Percentiles rank a stretch among this genome's conserved stretches.
These are phyloP conservation scores for Aporrectodea caliginosa DNA, from an alignment of 1,140 invertebrate genomes.

Conservation along the genomic window DNA sequence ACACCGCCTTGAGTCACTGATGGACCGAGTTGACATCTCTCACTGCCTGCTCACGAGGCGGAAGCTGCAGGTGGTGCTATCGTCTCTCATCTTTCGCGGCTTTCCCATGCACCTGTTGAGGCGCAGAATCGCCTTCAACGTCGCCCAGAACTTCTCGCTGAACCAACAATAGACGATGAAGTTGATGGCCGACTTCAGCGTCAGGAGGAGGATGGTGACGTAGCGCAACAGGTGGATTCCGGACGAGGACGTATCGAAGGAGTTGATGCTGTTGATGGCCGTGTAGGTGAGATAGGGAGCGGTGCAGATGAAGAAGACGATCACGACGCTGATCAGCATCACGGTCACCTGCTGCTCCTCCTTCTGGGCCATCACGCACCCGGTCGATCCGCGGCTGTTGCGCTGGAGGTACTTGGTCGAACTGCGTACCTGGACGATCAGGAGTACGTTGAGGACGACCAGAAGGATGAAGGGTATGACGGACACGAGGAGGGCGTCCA, in stretches of 20 bases:
- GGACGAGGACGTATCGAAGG: slow-evolving; percentile 49
- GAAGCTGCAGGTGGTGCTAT: background rate
- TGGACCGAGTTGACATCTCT: background rate
- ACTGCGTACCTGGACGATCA: slow-evolving; percentile 63
- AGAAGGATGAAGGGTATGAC: slow-evolving; percentile 66
- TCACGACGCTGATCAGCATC: slow-evolving; percentile 69
- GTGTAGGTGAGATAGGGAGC: slow-evolving; percentile 58
- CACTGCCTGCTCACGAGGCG: background rate
- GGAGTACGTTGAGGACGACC: slow-evolving; percentile 66
- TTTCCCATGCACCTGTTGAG: background rate
- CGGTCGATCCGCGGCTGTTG: slow-evolving; percentile 34
- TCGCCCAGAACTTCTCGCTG: slow-evolving; percentile 71
- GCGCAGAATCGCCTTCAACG: slow-evolving; percentile 66
- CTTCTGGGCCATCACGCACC: slow-evolving; percentile 59
- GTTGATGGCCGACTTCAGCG: slow-evolving; percentile 67
- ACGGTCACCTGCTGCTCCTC: slow-evolving; percentile 63
- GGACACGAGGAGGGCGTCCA: slow-evolving; percentile 61
- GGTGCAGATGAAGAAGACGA: slow-evolving; percentile 70
- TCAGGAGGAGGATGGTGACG: slow-evolving; percentile 63
- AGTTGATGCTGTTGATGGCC: slow-evolving; percentile 47
- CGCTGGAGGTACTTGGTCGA: slow-evolving; percentile 44
- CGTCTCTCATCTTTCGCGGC: background rate
- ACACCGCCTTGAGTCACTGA: background rate
- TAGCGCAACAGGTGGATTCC: slow-evolving; percentile 13
- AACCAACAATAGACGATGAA: slow-evolving; percentile 74